Evolutionary conservation across 2,888 invertebrate genomes (phyloP), one percentile per base, ranked within the genome.

Genomic region (Plebejus argus): DNA sequence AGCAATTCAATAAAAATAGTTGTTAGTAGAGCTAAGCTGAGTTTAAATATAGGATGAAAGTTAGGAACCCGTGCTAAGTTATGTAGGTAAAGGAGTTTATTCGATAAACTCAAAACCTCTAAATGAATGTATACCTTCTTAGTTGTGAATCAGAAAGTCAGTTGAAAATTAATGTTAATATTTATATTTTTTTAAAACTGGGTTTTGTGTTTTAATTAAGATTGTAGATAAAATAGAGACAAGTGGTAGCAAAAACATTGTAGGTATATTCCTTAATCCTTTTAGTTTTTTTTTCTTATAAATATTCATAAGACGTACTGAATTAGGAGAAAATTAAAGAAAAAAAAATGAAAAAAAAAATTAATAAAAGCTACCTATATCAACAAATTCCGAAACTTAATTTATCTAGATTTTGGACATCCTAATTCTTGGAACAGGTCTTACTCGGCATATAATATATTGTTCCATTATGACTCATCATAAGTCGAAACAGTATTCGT

Each of bases 381-480:
- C 20, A 6, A 7, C 10, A 23, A 15, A 53, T 53, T 74, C 53
- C 39, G 28, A 74, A 7, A 23, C 74, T 45, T n/a, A n/a, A n/a
- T 49, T 53, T 74, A 74, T 53, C 74, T 72, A 72, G 4, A 45
- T 28, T 28, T 74, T 45, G 18, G 53, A 10, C 18, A 10, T 49
- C 45, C 53, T 74, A 53, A 74, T 74, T 74, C 74, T 74, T 49
- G 74, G 49, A 74, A 74, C 49, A 74, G 18, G 49, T 72, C 39
- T 72, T 71, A 71, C 71, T 23, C 6, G 71, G 45, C 45, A 45
- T 23, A 49, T 74, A 74, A 49, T 15, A 71, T 74, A 28, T 49
- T 66, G 70, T 70, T 79, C 77, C 23, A 61, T 20, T 61, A 20
- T 23, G 20, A 10, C 20, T 20, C 10, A 10, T 20, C 10, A 61